Conservation (phyloP, 2,113 vertebrate genomes). For the Mugil cephalus region DNA sequence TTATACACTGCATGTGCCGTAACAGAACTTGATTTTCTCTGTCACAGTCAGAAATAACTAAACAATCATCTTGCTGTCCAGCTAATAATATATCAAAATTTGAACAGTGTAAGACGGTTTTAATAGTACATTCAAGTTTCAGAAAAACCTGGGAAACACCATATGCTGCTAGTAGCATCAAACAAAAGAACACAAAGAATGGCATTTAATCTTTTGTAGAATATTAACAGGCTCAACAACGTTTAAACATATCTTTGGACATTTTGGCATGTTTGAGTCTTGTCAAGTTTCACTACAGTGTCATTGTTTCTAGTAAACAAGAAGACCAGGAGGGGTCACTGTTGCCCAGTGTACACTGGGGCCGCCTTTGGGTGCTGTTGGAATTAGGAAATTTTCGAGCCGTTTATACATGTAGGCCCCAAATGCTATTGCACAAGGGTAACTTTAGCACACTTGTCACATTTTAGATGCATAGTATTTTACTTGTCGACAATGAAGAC, state of each 20-base stretch:
- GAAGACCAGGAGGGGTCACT: conserved; percentile 73
- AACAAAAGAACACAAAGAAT: background rate
- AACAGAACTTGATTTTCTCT: background rate
- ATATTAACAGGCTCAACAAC: background rate
- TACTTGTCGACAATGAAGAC: background rate
- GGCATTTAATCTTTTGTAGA: background rate
- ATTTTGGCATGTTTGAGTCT: background rate
- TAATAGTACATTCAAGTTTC: background rate
- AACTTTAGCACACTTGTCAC: background rate
- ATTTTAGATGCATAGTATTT: background rate
- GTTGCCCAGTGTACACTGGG: conserved; percentile 38
- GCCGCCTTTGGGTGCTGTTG: conserved; percentile 29
- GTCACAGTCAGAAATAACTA: background rate
- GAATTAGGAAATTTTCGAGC: background rate
- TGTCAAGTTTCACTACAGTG: background rate
- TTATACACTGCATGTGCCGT: background rate
- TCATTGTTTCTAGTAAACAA: background rate
- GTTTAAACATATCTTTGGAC: background rate
- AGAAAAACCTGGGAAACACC: background rate
- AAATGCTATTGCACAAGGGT: background rate
- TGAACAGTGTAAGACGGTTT: background rate
- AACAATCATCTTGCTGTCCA: background rate
- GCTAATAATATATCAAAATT: background rate
- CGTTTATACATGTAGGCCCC: background rate
- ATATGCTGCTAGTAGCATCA: background rate